These are phyloP conservation scores for Melanerpes aurifrons DNA, from an alignment of 2,113 vertebrate genomes.

Conservation along the genomic window DNA sequence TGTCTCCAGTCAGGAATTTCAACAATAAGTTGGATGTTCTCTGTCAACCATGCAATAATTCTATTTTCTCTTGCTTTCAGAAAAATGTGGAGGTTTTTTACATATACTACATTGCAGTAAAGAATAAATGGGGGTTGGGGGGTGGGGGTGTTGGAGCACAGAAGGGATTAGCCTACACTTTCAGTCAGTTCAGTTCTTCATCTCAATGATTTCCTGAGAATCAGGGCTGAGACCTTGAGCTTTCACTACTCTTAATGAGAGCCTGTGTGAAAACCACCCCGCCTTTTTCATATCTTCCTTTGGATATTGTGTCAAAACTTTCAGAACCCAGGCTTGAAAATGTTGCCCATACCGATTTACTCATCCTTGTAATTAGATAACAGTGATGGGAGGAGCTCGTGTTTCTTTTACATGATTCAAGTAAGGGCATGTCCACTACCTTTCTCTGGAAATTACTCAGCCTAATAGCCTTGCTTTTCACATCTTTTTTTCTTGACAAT, in stretches of 20 bases:
- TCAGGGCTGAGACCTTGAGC: neutral
- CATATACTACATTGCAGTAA: neutral
- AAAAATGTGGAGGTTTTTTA: neutral
- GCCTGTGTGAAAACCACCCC: neutral
- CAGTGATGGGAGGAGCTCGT: constrained; percentile 62
- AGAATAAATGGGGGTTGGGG: neutral
- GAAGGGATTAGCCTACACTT: neutral
- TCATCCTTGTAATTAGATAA: constrained; percentile 73
- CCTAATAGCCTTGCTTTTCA: constrained; percentile 15
- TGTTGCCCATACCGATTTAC: constrained; percentile 61
- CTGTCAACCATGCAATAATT: neutral
- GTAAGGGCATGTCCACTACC: constrained; percentile 45
- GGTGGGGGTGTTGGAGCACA: too few relatives aligned
- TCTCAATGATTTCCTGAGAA: neutral
- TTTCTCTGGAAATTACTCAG: constrained; percentile 56
- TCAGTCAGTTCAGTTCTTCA: neutral
- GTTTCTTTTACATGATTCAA: constrained; percentile 42
- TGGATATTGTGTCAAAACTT: constrained; percentile 61
- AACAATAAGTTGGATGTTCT: neutral
- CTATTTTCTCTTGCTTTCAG: neutral
- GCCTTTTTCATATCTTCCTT: neutral
- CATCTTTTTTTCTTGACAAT: constrained; percentile 5
- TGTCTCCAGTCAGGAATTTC: neutral
- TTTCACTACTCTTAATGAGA: neutral
- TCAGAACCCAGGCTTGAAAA: constrained; percentile 43